These are phyloP conservation scores for Neocrepidodera transversa DNA, from an alignment of 2,888 invertebrate species.

Conservation along the genomic window DNA sequence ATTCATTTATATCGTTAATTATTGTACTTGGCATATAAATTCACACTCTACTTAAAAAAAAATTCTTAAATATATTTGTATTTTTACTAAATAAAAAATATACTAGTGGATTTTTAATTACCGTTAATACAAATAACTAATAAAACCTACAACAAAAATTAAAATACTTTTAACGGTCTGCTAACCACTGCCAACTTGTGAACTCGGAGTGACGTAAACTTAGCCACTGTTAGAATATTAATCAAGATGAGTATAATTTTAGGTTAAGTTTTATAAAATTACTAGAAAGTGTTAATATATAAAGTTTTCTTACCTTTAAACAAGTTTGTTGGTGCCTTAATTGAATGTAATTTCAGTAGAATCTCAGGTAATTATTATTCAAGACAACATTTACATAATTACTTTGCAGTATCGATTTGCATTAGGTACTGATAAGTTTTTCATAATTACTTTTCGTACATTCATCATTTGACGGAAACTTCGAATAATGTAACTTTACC, in stretches of 20 bases:
- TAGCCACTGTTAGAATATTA: background rate
- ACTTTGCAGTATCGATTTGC: slow-evolving; percentile 5
- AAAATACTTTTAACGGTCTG: too few relatives aligned
- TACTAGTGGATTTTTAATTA: too few relatives aligned
- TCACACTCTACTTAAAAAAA: too few relatives aligned
- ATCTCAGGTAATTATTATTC: slow-evolving; percentile 2
- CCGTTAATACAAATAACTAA: too few relatives aligned
- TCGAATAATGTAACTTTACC: slow-evolving; percentile 12
- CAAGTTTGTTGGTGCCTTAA: background rate
- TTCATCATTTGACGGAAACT: slow-evolving; percentile 11
- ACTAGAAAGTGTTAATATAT: background rate
- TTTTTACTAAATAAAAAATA: too few relatives aligned
- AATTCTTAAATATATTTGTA: too few relatives aligned
- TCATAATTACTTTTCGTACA: slow-evolving; percentile 4
- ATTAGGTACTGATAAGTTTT: background rate
- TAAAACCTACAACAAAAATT: too few relatives aligned
- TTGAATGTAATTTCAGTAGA: background rate
- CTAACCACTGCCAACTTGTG: background rate
- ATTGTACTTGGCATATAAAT: too few relatives aligned
- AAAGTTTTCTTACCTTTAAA: slow-evolving; percentile 20
- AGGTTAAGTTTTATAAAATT: slow-evolving; percentile 5
- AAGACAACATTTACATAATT: background rate
- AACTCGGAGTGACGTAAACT: background rate
- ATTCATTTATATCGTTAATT: too few relatives aligned
- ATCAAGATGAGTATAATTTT: slow-evolving; percentile 1